phyloP scores from a whole-genome alignment of 2,797 vertebrate genomes.

The Notamacropus eugenii region DNA sequence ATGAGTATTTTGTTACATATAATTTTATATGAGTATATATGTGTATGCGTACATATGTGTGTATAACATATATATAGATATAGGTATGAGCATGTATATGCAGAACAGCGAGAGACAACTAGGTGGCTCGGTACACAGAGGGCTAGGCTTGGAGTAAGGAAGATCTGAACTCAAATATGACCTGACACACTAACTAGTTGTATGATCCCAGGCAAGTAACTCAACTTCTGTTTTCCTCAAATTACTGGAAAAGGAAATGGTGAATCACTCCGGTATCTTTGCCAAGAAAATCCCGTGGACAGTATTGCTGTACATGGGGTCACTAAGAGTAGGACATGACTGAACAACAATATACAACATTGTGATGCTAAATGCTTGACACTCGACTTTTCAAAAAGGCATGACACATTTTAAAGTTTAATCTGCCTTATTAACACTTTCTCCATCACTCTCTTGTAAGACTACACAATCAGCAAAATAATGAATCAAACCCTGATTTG shows the following conservation, averaged over 20 bases:
- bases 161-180: neutral
- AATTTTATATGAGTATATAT: too few species aligned
- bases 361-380: neutral
- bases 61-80: too few species aligned
- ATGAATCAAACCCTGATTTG: neutral
- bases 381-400: neutral
- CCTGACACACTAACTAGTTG: neutral
- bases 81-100: neutral
- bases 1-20: too few species aligned
- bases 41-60: too few species aligned
- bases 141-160: neutral
- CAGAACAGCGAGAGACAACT: neutral
- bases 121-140: neutral
- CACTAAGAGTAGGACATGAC: neutral
- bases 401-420: neutral
- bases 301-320: neutral
- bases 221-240: neutral
- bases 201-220: neutral
- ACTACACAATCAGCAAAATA: neutral
- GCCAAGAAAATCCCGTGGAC: neutral
- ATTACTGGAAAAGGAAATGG: neutral
- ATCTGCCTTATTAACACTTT: neutral
- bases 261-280: neutral
- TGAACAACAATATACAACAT: neutral
- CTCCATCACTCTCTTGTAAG: neutral